Evolutionary conservation across 2,113 vertebrate species (phyloP), one percentile per base, ranked within the genome.

Genomic region (Gymnocephalus cernua): DNA sequence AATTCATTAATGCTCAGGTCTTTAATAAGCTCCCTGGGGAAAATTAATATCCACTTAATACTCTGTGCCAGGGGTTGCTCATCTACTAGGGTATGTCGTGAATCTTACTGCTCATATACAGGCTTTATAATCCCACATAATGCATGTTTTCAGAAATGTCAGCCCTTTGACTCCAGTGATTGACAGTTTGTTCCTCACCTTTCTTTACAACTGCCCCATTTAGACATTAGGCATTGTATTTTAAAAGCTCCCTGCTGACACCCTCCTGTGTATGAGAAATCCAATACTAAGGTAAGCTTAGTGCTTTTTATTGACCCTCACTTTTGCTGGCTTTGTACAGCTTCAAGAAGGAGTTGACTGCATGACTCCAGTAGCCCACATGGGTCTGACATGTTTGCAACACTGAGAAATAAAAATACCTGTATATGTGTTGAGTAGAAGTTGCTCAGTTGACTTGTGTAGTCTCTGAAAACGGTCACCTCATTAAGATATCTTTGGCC

Each of bases 41-140:
- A 89, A 86, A 93, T 94, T 94, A 94, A 95, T 94, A 93, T 89
- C 83, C 92, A 87, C 91, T 87, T 92, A 94, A 91, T 86, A 90
- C 80, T 83, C 73, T 75, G 79, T 80, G 83, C 79, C 86, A 86
- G 70, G 83, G 89, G 88, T 88, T 94, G 86, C 86, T 92, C 87
- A 89, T 88, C 85, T 89, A 78, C 84, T 88, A 82, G 57, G 38
- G 41, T 78, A 68, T 74, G 75, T 68, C 79, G 73, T 67, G 35
- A 66, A 53, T 86, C 51, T 69, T 67, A 35, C 69, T 77, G 81
- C 79, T 85, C 68, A 69, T 19, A 75, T 45, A 54, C 68, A 83
- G 64, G 29, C 65, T 59, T 58, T 3, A 35, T 54, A 32, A 12
- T 61, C 29, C 51, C n/a, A 68, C 45, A n/a, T 68, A 51, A 64